Evolutionary conservation across 2,888 invertebrate species (phyloP), one percentile per base, ranked within the genome.

Genomic region (Eulithis prunata): DNA sequence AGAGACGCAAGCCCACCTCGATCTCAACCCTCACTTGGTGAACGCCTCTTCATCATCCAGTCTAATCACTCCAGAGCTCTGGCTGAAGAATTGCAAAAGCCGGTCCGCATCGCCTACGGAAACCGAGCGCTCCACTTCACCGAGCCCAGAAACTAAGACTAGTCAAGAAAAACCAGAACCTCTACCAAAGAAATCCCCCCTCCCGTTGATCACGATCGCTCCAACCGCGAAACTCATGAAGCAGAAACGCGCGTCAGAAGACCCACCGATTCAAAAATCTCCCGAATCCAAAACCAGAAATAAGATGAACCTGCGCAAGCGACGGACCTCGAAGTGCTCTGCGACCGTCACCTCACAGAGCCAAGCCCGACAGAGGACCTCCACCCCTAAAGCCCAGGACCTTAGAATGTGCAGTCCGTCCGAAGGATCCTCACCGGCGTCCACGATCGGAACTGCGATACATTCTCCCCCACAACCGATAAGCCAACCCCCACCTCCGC

Each of bases 1-100:
- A 58, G 98, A 98, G 90, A 98, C 98, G 5, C 96, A 97, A 84
- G 98, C 98, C 7, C 98, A 98, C 84, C 94, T 98, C 66, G 97
- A 98, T 83, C 95, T 98, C 87, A 96, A 96, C 84, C 96, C 97
- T 0, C 96, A 97, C 84, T 88, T 96, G 75, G 95, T 91, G 73
- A 91, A 84, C 78, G 89, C 89, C 57, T 81, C 93, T 7, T 90
- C 93, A 14, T 81, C 93, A 36, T 87, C 93, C 66, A 94, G 91
- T 74, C 91, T 98, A 54, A 98, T 98, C 75, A 98, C 98, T 0
- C 98, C 98, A 0, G 98, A 98, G 69, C 92, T 98, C 3, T 98
- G 98, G 98, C 91, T 98, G 72, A 95, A 96, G 74, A 97, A 97
- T 85, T 97, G 97, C 82, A 94, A 94, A 53, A 95, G 95, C 78